These are phyloP conservation scores for Dascyllus trimaculatus DNA, from an alignment of 2,113 vertebrate genomes.

Conservation along the genomic window DNA sequence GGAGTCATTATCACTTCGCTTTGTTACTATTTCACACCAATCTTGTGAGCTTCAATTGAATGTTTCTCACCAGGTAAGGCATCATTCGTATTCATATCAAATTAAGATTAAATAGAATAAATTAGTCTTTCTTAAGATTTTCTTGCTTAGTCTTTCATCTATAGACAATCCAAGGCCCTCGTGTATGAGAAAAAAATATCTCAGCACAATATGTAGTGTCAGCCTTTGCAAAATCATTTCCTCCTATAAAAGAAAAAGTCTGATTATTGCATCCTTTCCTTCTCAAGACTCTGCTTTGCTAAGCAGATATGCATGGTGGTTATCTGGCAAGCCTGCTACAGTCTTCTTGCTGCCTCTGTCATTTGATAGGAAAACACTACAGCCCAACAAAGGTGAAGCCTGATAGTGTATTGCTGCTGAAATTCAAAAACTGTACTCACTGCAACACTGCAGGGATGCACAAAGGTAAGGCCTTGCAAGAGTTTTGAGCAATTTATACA, in stretches of 20 bases:
- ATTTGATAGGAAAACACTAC: neutral
- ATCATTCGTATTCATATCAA: neutral
- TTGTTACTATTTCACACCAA: conserved; percentile 27
- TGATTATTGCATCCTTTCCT: conserved; percentile 20
- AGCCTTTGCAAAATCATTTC: neutral
- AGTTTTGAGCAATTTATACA: neutral
- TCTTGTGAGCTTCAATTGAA: neutral
- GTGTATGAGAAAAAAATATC: too few species aligned
- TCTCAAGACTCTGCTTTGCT: conserved; percentile 26
- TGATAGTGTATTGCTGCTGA: neutral
- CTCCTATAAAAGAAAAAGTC: neutral
- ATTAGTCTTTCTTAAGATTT: neutral
- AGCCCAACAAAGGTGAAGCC: neutral
- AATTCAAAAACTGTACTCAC: neutral
- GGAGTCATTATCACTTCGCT: neutral
- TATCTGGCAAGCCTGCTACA: neutral
- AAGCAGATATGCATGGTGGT: neutral
- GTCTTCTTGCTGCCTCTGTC: neutral
- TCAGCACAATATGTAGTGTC: neutral
- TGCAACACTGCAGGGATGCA: neutral
- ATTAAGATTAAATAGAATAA: too few species aligned
- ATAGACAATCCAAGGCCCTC: too few species aligned
- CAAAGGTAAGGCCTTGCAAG: neutral
- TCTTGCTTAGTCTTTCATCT: too few species aligned
- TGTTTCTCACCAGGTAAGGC: neutral